Base-by-base conservation (phyloP, 1,140 invertebrate genomes). In the Bombus terrestris region DNA sequence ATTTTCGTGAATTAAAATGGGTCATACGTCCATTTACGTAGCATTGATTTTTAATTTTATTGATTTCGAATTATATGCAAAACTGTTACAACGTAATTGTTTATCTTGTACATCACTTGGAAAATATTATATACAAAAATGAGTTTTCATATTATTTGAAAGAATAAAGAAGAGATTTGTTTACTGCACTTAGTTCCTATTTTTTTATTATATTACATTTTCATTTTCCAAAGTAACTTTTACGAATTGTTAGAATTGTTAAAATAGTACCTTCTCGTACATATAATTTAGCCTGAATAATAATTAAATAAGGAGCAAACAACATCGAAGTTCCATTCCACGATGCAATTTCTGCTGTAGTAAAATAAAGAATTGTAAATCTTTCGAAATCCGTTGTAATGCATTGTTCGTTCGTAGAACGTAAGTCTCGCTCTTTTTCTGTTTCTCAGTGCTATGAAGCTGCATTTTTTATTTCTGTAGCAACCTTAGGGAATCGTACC, bases 391-490 rank as follows among this genome's bases (percentile, higher is more conserved):
- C 83, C 57, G 76, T 59, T 41, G 41, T 62, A 79, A 84, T 72
- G 76, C 69, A 47, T 80, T 59, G 53, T 62, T 15, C 53, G n/a
- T 39, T 64, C 53, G 10, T 15, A 28, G 83, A 37, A 80, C 83
- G 76, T 59, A 75, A 75, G 47, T 81, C 84, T 64, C 72, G 25
- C 62, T n/a, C 5, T 39, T 75, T 86, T 74, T 74, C 62, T 41
- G 28, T 37, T 82, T 75, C 72, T 57, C 72, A 43, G 71, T 22
- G 35, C 35, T 43, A 81, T 82, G 37, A 43, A 69, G 71, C 28
- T 86, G 71, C 84, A 86, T 86, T 69, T 86, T 86, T 86, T 86
- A 86, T 75, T 37, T 59, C 39, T 75, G 81, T 18, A 82, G 84
- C 71, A 82, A 68, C 71, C 79, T 53, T 32, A 13, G 78, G 84